Base-by-base conservation (phyloP, 2,113 vertebrate genomes). In the Forbesichthys papilliferus region DNA sequence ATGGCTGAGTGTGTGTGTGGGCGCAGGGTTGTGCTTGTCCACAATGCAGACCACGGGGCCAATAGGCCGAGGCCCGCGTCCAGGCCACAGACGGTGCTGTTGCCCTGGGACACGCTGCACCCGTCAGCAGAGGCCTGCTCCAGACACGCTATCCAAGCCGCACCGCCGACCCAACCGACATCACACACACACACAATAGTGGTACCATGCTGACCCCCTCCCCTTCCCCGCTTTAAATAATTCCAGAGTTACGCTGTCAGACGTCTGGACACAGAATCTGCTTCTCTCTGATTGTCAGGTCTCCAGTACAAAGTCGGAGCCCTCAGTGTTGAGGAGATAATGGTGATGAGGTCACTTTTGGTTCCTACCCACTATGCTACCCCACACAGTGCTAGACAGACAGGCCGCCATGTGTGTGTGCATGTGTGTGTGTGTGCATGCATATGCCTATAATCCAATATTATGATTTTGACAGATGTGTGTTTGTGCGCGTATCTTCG, bases 281-380 rank as follows among this genome's bases (percentile, higher is more conserved):
- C 34, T 67, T 73, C 1, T 79, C 80, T 87, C 73, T 57, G 52
- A 34, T 33, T 13, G 61, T 77, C 69, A 48, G 72, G 61, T 69
- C 48, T 75, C 0, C 67, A 63, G 70, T 27, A 63, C 69, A 71
- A 81, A 58, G 66, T 59, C 7, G 14, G 34, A 14, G 48, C 48
- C 48, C 62, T 68, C 66, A 49, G 18, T 5, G 54, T 6, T 11
- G 65, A 54, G n/a, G 60, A 76, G 78, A 76, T 85, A 79, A 84
- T 76, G 68, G 73, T n/a, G 64, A 57, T 84, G 83, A 87, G 77
- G 75, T 89, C 82, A 83, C 70, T 9, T 77, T 77, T 86, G 82
- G 81, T 82, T 73, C 57, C 53, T 1, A 66, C 69, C 77, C 77
- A 73, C 75, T 18, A 49, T 61, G 2, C 3, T 27, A 60, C 16